Percentiles rank a stretch among this genome's conserved stretches.
Evolutionary conservation across 1,140 invertebrate species (phyloP).

Genomic region (Zaprionus camerounensis): DNA sequence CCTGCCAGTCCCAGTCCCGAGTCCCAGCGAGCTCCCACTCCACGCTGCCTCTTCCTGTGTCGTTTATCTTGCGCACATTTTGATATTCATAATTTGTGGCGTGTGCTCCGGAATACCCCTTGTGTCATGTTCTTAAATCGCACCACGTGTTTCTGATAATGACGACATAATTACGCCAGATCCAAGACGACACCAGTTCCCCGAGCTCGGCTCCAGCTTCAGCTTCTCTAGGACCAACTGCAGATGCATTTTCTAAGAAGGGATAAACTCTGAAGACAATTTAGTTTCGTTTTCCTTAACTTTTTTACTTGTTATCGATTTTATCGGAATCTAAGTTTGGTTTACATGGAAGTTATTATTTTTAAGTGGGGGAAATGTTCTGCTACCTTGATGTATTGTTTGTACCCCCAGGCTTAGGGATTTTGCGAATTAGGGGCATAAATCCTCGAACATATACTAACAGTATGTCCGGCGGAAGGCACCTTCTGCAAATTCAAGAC

Average conservation of each 20-base stretch:
- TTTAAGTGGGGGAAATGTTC: too few relatives aligned
- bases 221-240: not conserved
- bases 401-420: too few relatives aligned
- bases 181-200: not conserved
- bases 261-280: not conserved
- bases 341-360: too few relatives aligned
- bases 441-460: too few relatives aligned
- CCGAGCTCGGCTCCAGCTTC: not conserved
- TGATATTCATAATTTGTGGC: slow-evolving; percentile 82
- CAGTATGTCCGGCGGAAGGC: too few relatives aligned
- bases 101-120: slow-evolving; percentile 53
- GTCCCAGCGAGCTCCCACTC: not conserved
- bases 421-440: too few relatives aligned
- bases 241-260: not conserved
- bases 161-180: slow-evolving; percentile 74
- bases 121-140: slow-evolving; percentile 75
- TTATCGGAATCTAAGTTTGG: not conserved
- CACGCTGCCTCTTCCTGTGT: slow-evolving; percentile 56
- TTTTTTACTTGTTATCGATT: not conserved
- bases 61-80: slow-evolving; percentile 66
- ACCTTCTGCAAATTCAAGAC: too few relatives aligned
- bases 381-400: too few relatives aligned
- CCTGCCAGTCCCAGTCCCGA: not conserved
- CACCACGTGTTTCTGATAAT: slow-evolving; percentile 81
- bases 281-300: too few relatives aligned